Conservation (phyloP, 2,797 vertebrate genomes). For the Peromyscus melanophrys region DNA sequence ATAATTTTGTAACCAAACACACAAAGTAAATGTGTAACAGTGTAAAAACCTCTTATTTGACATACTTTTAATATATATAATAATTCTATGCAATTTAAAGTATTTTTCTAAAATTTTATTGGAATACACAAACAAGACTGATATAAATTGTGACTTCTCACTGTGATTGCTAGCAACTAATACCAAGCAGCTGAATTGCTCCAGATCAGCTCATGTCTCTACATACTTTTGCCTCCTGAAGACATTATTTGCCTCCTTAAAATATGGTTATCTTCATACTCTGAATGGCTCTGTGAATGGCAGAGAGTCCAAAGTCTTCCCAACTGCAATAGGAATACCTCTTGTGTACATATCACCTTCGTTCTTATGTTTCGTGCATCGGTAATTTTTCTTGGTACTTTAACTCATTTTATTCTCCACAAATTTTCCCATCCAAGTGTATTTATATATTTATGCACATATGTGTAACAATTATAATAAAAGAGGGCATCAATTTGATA, state of each 20-base stretch:
- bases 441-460: not conserved
- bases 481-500: not conserved
- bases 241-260: not conserved
- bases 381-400: not conserved
- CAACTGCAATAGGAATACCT: not conserved
- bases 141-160: not conserved
- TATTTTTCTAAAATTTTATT: not conserved
- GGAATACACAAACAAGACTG: not conserved
- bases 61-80: not conserved
- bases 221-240: not conserved
- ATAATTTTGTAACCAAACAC: not conserved
- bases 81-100: not conserved
- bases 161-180: not conserved
- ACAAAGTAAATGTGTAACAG: not conserved
- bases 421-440: not conserved
- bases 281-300: fast-evolving
- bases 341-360: not conserved
- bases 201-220: not conserved
- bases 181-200: not conserved
- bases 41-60: not conserved
- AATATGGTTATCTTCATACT: not conserved
- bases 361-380: not conserved
- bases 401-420: not conserved
- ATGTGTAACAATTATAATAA: not conserved
- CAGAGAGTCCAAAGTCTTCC: not conserved